Percentiles rank a stretch among this genome's conserved stretches.
Evolutionary conservation across 2,797 vertebrate genomes (phyloP).

Genomic region (Carduelis carduelis): DNA sequence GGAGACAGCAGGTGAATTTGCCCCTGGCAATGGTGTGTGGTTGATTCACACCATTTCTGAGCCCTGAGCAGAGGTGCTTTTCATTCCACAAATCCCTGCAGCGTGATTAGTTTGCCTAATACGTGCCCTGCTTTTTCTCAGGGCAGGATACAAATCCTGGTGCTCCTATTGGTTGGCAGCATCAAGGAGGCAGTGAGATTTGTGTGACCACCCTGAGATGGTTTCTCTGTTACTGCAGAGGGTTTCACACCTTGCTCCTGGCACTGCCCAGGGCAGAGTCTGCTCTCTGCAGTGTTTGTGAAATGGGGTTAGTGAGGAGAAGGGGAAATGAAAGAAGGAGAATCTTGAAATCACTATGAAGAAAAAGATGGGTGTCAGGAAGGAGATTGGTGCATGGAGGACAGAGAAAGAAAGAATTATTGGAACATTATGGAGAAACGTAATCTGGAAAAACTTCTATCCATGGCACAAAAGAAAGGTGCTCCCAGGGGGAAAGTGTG

Average conservation of each 20-base stretch:
- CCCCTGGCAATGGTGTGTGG: background rate
- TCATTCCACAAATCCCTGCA: constrained; percentile 24
- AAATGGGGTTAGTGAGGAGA: background rate
- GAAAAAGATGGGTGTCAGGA: background rate
- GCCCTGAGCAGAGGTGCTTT: background rate
- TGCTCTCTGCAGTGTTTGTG: background rate
- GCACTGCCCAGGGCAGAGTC: background rate
- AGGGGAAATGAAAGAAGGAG: background rate
- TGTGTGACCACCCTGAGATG: background rate
- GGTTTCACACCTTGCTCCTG: background rate
- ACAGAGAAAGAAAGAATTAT: background rate
- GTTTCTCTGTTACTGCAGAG: background rate
- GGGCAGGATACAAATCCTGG: constrained; percentile 14
- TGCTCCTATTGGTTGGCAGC: constrained; percentile 18
- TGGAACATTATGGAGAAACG: background rate
- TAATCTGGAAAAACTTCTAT: background rate
- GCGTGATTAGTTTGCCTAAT: constrained; percentile 40
- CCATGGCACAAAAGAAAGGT: background rate
- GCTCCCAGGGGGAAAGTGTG: background rate
- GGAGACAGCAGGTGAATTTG: background rate
- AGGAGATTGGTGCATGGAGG: background rate
- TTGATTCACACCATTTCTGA: background rate
- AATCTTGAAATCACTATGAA: background rate
- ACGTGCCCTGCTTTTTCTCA: constrained; percentile 41
- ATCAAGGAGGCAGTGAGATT: background rate